phyloP scores from a whole-genome alignment of 2,888 invertebrate genomes.

The Cistogaster globosa region DNA sequence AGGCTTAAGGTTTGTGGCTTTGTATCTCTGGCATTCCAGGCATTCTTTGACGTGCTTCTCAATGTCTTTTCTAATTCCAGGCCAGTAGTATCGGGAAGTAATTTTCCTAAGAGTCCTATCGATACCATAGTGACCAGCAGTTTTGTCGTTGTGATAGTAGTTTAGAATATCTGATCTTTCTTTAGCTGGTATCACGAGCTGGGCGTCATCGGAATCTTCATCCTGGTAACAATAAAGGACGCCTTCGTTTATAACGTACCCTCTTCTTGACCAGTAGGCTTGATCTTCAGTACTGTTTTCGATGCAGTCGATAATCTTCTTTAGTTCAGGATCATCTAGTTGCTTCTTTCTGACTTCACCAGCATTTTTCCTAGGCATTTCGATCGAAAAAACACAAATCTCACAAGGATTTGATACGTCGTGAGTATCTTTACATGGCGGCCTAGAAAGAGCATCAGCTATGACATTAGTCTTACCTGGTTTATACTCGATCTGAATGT shows the following conservation, averaged over 20 bases:
- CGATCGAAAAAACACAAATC: conserved; percentile 32
- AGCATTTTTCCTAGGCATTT: conserved; percentile 33
- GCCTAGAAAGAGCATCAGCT: conserved; percentile 63
- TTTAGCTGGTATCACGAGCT: no score
- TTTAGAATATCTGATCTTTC: no score
- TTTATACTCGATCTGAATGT: conserved; percentile 79
- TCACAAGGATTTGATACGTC: not conserved
- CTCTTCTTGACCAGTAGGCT: no score
- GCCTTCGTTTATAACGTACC: no score
- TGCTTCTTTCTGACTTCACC: conserved; percentile 35
- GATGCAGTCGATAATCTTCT: no score
- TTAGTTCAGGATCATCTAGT: no score
- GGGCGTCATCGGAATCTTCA: conserved; percentile 53
- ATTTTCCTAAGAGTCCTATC: conserved; percentile 29
- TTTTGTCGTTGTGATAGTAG: conserved; percentile 46
- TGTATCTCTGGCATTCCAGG: conserved; percentile 50
- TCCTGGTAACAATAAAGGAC: conserved; percentile 51
- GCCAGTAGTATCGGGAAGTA: conserved; percentile 21
- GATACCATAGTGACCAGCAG: conserved; percentile 53
- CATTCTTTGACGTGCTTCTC: conserved; percentile 28
- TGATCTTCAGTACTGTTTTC: no score
- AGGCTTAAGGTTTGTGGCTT: conserved; percentile 59
- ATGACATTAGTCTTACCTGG: conserved; percentile 79
- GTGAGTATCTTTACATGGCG: conserved; percentile 29
- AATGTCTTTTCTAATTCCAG: conserved; percentile 17